phyloP scores from a whole-genome alignment of 2,797 vertebrate genomes.

The Ceryle rudis region DNA sequence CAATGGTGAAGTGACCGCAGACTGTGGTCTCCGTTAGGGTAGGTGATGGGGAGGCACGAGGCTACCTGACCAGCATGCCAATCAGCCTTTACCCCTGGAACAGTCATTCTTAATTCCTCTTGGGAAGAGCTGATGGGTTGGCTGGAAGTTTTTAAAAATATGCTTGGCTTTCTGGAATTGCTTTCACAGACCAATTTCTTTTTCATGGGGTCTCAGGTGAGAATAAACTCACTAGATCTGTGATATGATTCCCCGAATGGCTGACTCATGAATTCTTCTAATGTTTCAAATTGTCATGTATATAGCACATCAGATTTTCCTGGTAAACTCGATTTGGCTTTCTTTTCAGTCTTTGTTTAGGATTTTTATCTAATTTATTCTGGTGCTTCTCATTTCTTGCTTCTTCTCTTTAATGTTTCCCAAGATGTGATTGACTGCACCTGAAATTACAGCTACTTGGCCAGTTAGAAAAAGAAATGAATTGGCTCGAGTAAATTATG shows the following conservation, averaged over 20 bases:
- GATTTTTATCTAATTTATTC: constrained; percentile 43
- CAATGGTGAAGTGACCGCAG: rapidly evolving
- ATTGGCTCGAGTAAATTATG: constrained; percentile 9
- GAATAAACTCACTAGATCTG: constrained; percentile 30
- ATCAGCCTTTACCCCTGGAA: neutral
- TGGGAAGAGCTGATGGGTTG: neutral
- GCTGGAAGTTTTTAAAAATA: constrained; percentile 14
- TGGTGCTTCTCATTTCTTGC: constrained; percentile 19
- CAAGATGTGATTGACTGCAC: constrained; percentile 39
- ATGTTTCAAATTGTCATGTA: constrained; percentile 18
- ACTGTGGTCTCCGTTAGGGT: neutral
- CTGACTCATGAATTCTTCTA: constrained; percentile 42
- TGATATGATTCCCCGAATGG: neutral
- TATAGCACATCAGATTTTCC: neutral
- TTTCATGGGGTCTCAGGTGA: constrained; percentile 24
- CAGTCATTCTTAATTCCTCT: neutral
- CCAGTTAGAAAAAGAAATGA: constrained; percentile 10
- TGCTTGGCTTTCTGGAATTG: constrained; percentile 39
- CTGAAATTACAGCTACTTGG: constrained; percentile 40
- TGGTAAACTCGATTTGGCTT: constrained; percentile 17
- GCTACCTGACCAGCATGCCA: neutral
- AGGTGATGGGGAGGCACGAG: neutral
- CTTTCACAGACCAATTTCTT: constrained; percentile 45
- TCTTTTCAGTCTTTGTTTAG: constrained; percentile 25
- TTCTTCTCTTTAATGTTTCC: constrained; percentile 13